Base-by-base conservation (phyloP, 2,113 vertebrate genomes). In the Bathybates hornii region DNA sequence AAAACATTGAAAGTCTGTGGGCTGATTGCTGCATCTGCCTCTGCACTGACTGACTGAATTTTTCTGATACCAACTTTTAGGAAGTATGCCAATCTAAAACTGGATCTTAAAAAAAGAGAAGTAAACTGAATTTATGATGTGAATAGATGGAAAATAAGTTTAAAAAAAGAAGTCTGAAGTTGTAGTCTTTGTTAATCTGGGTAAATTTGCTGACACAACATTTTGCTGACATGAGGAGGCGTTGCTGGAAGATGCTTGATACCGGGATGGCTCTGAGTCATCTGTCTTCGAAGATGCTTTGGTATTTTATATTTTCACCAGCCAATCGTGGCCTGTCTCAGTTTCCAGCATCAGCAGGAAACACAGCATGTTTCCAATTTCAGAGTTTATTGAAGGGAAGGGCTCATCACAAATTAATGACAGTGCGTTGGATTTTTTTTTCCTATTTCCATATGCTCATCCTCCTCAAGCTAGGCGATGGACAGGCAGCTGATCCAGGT, bases 401-500 rank as follows among this genome's bases (percentile, higher is more conserved):
- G 16, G 45, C 27, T 19, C 24, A 7, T 32, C 5, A 34, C 53
- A 57, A 16, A 34, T 61, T 12, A 52, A 24, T 34, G 2, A 29
- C 32, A n/a, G 6, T 0, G 1, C 13, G 1, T 27, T 48, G 57
- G n/a, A 21, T 83, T 63, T 8, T 24, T 52, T 24, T 2, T 2
- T 1, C 34, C 17, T 34, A 10, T 29, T 57, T 57, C 45, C 10
- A 7, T 52, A 8, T 19, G 9, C 43, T 78, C 27, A 0, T 52
- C 27, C 27, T 11, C 17, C 17, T 27, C 9, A 79, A 94, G 92
- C 91, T 91, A 94, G 93, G 94, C 27, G 59, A 99, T 99, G 98
- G 98, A 99, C 94, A 90, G 96, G 95, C 87, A 92, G 81, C 94
- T 89, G 63, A 90, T 91, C 19, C 92, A 94, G 82, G 90, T 93